Evolutionary conservation across 2,113 vertebrate species (phyloP).

Genomic region (Crocuta crocuta): DNA sequence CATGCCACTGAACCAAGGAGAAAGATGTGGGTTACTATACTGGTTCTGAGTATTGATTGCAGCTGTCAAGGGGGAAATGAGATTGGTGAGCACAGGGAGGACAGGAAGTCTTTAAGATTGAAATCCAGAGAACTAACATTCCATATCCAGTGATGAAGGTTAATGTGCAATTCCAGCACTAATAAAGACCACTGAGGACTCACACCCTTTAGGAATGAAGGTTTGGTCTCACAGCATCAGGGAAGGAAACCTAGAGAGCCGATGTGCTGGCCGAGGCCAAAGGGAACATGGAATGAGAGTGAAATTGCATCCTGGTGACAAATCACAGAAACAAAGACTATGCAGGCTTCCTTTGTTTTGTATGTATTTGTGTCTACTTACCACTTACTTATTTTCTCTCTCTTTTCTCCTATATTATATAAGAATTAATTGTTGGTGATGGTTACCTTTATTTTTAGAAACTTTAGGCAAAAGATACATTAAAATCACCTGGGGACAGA

Average conservation of each 20-base stretch:
- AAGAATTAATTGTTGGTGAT: background rate
- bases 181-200: background rate
- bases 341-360: background rate
- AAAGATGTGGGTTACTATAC: background rate
- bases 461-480: constrained; percentile 11
- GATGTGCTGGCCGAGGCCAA: background rate
- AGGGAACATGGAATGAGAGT: background rate
- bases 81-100: background rate
- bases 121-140: background rate
- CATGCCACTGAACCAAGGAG: background rate
- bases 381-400: background rate
- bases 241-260: background rate
- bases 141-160: background rate
- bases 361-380: background rate
- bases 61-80: background rate
- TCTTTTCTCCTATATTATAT: background rate
- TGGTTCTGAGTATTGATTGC: background rate
- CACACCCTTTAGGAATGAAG: background rate
- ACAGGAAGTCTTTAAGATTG: background rate
- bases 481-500: background rate
- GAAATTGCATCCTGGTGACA: background rate
- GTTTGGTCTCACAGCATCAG: background rate
- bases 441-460: constrained; percentile 6
- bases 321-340: background rate
- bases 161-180: fast-evolving